Evolutionary conservation across 2,113 vertebrate species (phyloP).

Genomic region (Spizaetus ornatus): DNA sequence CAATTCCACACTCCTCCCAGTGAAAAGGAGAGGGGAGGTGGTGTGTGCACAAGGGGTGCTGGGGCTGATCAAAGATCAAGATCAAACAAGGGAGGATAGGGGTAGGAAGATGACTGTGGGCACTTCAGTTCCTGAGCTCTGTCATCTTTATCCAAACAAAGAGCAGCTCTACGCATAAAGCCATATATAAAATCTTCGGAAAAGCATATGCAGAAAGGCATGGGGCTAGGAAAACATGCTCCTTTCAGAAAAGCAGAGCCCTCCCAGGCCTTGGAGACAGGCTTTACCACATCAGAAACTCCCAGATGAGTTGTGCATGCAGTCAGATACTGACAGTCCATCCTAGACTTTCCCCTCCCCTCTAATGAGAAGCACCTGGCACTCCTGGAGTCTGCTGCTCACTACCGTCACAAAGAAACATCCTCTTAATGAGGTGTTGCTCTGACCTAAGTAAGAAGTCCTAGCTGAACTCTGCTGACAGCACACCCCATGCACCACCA

Average conservation of each 20-base stretch:
- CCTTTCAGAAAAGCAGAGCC: not conserved
- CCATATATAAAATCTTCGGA: not conserved
- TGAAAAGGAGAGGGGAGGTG: not conserved
- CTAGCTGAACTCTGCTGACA: not conserved
- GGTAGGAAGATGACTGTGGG: not conserved
- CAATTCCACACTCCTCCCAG: accelerated
- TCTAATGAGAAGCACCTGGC: not conserved
- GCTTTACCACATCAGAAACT: not conserved
- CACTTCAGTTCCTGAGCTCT: not conserved
- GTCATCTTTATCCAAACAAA: not conserved
- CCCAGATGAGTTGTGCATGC: not conserved
- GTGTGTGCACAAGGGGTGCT: no score
- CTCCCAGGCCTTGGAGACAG: not conserved
- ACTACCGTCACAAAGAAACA: not conserved
- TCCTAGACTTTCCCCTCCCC: not conserved
- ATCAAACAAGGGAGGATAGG: not conserved
- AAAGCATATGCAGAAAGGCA: not conserved
- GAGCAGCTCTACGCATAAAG: not conserved
- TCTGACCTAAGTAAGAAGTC: not conserved
- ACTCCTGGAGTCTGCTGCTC: not conserved
- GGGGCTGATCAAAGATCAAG: not conserved
- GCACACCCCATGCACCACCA: not conserved
- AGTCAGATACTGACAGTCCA: not conserved
- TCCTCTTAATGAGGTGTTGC: not conserved
- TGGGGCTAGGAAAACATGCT: not conserved